Conservation (phyloP, 2,888 invertebrate genomes). For the Nomada hirtipes region DNA sequence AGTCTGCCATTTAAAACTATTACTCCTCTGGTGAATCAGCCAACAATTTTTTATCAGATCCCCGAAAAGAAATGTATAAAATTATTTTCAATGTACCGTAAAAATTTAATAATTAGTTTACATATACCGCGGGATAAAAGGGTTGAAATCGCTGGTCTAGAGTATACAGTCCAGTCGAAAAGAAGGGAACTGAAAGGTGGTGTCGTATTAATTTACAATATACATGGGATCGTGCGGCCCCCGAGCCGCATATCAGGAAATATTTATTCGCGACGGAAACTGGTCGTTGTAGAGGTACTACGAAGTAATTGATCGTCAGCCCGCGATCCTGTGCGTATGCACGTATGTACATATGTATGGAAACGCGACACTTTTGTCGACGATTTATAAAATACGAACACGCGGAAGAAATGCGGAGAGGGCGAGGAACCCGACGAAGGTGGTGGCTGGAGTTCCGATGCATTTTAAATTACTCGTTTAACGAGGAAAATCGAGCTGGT, state of each 20-base stretch:
- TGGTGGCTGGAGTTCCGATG: constrained; percentile 30
- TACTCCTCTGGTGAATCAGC: too few relatives aligned
- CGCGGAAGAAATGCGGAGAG: neutral
- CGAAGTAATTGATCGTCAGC: constrained; percentile 4
- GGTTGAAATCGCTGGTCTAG: too few relatives aligned
- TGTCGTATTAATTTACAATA: neutral
- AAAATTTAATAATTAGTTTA: too few relatives aligned
- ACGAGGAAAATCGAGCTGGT: constrained; percentile 49
- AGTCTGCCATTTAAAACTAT: too few relatives aligned
- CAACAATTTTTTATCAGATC: too few relatives aligned
- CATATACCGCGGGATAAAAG: too few relatives aligned
- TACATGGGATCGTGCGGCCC: neutral
- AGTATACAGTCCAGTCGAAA: too few relatives aligned
- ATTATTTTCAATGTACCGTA: too few relatives aligned
- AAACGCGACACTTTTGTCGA: neutral
- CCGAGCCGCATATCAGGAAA: too few relatives aligned
- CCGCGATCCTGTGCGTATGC: neutral
- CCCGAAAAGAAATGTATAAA: too few relatives aligned
- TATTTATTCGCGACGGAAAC: neutral
- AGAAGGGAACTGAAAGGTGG: neutral
- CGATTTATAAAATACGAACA: neutral
- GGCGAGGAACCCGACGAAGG: neutral
- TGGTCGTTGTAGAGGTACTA: neutral
- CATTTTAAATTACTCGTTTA: constrained; percentile 56
- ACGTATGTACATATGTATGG: too few relatives aligned